These are phyloP conservation scores for Chlorodrepanis virens DNA, from an alignment of 2,113 vertebrate species.

Conservation along the genomic window DNA sequence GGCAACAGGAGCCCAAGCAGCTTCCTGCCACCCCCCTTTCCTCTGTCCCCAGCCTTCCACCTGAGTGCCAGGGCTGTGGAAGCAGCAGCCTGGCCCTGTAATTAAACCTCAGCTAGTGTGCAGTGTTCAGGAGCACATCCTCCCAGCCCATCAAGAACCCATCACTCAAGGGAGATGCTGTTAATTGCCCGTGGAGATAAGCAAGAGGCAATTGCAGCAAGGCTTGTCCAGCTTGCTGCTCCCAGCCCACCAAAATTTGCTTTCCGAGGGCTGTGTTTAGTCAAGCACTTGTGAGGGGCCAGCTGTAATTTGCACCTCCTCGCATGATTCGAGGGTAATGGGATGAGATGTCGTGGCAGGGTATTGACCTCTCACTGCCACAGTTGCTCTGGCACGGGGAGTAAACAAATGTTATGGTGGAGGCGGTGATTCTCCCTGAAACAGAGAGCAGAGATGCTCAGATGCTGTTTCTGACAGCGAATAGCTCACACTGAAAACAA, in stretches of 20 bases:
- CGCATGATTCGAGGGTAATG: background rate
- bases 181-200: background rate
- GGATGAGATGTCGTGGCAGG: background rate
- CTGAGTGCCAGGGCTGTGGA: background rate
- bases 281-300: background rate
- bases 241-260: background rate
- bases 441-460: background rate
- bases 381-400: background rate
- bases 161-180: background rate
- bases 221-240: background rate
- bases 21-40: background rate
- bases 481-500: conserved; percentile 40
- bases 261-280: background rate
- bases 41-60: background rate
- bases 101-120: background rate
- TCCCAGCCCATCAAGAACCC: background rate
- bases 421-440: background rate
- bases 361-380: background rate
- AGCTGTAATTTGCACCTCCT: background rate
- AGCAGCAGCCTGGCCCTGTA: background rate
- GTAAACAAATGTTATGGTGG: background rate
- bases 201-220: background rate
- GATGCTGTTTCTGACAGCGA: conserved; percentile 26
- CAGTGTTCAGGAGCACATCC: background rate
- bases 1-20: background rate